phyloP scores from a whole-genome alignment of 1,140 invertebrate genomes.

The Drosophila micromelanica region DNA sequence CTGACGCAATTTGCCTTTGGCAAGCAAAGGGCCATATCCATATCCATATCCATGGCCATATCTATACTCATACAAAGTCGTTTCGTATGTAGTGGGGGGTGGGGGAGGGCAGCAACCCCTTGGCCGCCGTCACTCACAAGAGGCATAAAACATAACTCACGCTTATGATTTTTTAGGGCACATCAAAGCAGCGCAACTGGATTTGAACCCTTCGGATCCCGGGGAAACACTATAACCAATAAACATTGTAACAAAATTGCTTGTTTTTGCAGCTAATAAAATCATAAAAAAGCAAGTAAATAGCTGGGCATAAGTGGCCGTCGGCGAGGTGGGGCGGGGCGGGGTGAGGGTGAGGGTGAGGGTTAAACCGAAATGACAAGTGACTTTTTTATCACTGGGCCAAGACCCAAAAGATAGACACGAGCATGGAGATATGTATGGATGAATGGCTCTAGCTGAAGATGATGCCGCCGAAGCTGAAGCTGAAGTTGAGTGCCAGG shows the following conservation, averaged over 20 bases:
- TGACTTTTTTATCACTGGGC: slow-evolving; percentile 74
- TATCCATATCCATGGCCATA: slow-evolving; percentile 6
- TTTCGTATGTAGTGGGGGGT: background rate
- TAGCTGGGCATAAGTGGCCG: slow-evolving; percentile 65
- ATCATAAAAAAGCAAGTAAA: slow-evolving; percentile 79
- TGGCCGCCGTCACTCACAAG: slow-evolving; percentile 21
- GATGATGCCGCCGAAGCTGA: slow-evolving; percentile 1
- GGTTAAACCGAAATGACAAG: slow-evolving; percentile 70
- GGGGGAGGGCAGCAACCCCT: slow-evolving; percentile 38
- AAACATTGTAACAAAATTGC: slow-evolving; percentile 81
- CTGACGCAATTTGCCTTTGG: slow-evolving; percentile 65
- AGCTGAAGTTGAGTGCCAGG: background rate
- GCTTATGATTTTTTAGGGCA: slow-evolving; percentile 82
- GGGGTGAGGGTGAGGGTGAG: no score
- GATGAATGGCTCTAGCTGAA: slow-evolving; percentile 59
- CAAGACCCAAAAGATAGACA: slow-evolving; percentile 42
- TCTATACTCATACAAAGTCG: slow-evolving; percentile 29
- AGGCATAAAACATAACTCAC: slow-evolving; percentile 70
- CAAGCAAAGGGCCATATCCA: slow-evolving; percentile 15
- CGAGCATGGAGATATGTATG: slow-evolving; percentile 51
- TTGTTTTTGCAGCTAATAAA: slow-evolving; percentile 83
- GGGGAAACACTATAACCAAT: slow-evolving; percentile 74
- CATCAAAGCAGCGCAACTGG: slow-evolving; percentile 54
- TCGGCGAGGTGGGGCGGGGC: background rate
- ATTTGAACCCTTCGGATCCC: slow-evolving; percentile 48